Conservation (phyloP, 2,888 invertebrate species). For the Zonitis immaculata region DNA sequence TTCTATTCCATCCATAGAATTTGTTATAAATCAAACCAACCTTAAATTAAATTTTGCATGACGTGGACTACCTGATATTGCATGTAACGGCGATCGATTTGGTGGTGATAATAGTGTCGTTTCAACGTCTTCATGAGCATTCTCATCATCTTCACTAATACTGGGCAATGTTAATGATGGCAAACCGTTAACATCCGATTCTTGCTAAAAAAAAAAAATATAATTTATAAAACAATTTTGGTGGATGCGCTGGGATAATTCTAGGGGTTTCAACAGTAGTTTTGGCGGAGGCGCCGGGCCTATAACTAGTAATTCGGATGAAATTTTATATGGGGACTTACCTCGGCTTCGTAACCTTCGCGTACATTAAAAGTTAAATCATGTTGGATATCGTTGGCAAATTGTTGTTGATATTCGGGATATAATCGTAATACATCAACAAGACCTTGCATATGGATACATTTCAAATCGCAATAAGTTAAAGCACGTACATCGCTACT, state of each 20-base stretch:
- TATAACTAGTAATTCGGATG: too few relatives aligned
- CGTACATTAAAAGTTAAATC: slow-evolving; percentile 92
- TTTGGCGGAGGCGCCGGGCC: not conserved
- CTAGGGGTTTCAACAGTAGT: too few relatives aligned
- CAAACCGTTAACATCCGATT: slow-evolving; percentile 70
- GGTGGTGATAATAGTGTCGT: slow-evolving; percentile 63
- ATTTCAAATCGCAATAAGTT: slow-evolving; percentile 94
- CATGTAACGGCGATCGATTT: slow-evolving; percentile 57
- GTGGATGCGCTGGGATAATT: slow-evolving; percentile 3
- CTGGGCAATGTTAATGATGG: slow-evolving; percentile 84
- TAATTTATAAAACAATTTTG: not conserved
- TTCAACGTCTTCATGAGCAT: slow-evolving; percentile 68
- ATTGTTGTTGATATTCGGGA: slow-evolving; percentile 92
- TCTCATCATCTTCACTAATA: slow-evolving; percentile 94
- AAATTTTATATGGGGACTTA: too few relatives aligned
- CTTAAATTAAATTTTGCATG: slow-evolving; percentile 61
- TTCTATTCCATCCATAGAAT: not conserved
- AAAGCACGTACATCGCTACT: slow-evolving; percentile 91
- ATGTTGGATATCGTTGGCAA: slow-evolving; percentile 90
- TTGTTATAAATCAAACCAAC: slow-evolving; percentile 23
- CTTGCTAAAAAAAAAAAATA: slow-evolving; percentile 50
- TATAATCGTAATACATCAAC: slow-evolving; percentile 85
- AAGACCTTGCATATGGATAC: slow-evolving; percentile 85
- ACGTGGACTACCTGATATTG: slow-evolving; percentile 55
- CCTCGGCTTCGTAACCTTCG: slow-evolving; percentile 88